Conservation (phyloP, 2,797 vertebrate genomes). For the Cossypha niveicapilla region DNA sequence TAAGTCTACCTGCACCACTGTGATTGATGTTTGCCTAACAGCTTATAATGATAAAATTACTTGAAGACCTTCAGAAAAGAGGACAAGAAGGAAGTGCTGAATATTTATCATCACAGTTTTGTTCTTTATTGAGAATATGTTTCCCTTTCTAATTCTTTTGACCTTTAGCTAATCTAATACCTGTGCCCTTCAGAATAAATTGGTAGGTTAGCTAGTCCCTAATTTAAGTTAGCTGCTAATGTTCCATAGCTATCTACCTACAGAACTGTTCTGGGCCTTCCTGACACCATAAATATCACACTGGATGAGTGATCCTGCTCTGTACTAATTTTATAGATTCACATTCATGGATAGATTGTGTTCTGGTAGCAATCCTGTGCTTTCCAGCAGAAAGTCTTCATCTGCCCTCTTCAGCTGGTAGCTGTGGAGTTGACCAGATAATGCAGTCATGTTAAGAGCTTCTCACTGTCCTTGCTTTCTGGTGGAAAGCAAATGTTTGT, state of each 20-base stretch:
- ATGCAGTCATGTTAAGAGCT: neutral
- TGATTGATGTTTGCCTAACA: slow-evolving; percentile 22
- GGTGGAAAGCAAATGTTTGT: neutral
- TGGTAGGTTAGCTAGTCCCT: neutral
- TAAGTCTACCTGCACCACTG: neutral
- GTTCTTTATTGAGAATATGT: neutral
- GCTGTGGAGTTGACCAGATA: neutral
- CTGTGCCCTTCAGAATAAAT: neutral
- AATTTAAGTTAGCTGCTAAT: neutral
- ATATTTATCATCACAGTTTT: slow-evolving; percentile 29
- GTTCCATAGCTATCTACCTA: neutral
- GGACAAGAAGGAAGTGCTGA: neutral
- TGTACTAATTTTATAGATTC: neutral
- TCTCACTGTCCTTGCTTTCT: neutral
- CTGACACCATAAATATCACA: neutral
- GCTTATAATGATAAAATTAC: slow-evolving; percentile 8
- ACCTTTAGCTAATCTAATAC: slow-evolving; percentile 11
- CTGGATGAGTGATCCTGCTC: neutral
- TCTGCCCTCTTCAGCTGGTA: neutral
- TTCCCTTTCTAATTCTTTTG: neutral
- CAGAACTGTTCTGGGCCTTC: neutral
- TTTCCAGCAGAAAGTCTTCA: neutral
- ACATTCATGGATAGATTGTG: neutral
- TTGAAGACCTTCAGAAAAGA: slow-evolving; percentile 14
- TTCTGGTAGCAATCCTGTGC: neutral